These are phyloP conservation scores for Tetrao urogallus DNA, from an alignment of 2,113 vertebrate species.

Conservation along the genomic window DNA sequence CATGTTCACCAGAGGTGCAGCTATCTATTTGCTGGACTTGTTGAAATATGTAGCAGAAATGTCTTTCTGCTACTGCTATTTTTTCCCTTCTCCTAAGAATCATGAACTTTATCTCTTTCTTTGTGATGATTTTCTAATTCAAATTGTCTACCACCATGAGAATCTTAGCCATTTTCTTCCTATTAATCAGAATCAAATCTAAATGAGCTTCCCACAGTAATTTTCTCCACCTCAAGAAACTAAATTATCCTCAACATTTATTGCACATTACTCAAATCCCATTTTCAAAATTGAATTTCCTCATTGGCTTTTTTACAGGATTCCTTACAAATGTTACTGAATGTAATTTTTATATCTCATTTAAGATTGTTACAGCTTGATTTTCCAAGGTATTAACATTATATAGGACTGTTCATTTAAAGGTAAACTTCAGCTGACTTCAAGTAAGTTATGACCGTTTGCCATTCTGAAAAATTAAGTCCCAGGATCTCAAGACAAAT, in stretches of 20 bases:
- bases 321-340: conserved; percentile 65
- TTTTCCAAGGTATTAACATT: conserved; percentile 45
- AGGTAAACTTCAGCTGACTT: neutral
- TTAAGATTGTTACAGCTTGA: conserved; percentile 22
- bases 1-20: neutral
- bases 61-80: conserved; percentile 23
- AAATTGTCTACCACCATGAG: conserved; percentile 59
- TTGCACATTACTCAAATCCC: conserved; percentile 66
- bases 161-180: conserved; percentile 50
- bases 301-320: conserved; percentile 48
- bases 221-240: conserved; percentile 67
- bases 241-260: conserved; percentile 69
- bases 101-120: conserved; percentile 7
- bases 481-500: neutral
- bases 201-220: conserved; percentile 67
- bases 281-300: conserved; percentile 69
- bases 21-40: neutral
- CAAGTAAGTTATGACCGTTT: neutral
- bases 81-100: conserved; percentile 14
- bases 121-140: conserved; percentile 50
- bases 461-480: neutral
- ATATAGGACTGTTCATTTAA: neutral
- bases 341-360: conserved; percentile 53
- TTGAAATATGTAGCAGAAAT: neutral
- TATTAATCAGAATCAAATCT: conserved; percentile 69